Conservation (phyloP, 2,797 vertebrate genomes). For the Tenualosa thibaudeaui region DNA sequence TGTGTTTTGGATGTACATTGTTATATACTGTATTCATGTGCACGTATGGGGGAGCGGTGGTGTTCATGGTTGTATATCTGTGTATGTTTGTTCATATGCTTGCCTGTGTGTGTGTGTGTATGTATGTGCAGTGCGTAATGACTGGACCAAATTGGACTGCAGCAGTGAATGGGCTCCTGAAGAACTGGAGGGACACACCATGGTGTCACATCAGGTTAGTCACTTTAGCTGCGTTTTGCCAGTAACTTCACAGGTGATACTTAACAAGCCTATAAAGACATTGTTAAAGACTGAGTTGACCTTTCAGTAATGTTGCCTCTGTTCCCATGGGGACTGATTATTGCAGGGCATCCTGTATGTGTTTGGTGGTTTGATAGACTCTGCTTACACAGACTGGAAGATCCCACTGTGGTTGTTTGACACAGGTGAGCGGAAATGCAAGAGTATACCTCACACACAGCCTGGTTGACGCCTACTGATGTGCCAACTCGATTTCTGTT, state of each 20-base stretch:
- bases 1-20: background rate
- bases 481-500: too few relatives aligned
- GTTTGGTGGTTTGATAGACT: conserved; percentile 85
- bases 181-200: conserved; percentile 83
- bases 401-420: conserved; percentile 82
- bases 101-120: background rate
- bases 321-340: conserved; percentile 16
- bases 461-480: too few relatives aligned
- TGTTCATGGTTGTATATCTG: background rate
- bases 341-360: conserved; percentile 77
- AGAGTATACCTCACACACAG: background rate
- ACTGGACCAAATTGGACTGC: conserved; percentile 79
- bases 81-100: background rate
- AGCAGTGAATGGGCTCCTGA: conserved; percentile 74
- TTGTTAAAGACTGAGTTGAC: background rate
- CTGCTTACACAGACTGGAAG: conserved; percentile 70
- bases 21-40: background rate
- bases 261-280: background rate
- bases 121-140: conserved; percentile 67
- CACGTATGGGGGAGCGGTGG: background rate
- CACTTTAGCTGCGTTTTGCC: background rate
- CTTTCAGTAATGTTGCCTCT: background rate
- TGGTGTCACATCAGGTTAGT: conserved; percentile 82
- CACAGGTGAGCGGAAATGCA: conserved; percentile 63
- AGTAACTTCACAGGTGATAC: too few relatives aligned